Base-by-base conservation (phyloP, 53 echinoderm and acorn worm genomes). In the Stichopus horrens region DNA sequence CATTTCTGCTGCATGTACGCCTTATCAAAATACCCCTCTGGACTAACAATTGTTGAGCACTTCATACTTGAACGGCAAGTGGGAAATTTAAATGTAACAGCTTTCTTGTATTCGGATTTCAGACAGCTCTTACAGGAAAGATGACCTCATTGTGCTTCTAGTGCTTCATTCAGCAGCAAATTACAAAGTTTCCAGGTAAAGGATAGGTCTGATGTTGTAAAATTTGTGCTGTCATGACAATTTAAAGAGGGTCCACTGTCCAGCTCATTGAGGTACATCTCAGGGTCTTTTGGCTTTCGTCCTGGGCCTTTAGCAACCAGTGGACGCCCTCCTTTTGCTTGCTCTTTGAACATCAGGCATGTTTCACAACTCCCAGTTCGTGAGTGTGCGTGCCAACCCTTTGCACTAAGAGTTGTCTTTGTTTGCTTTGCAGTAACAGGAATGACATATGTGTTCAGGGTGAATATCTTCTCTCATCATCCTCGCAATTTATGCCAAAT, bases 281-380 rank as follows among this genome's bases (percentile, higher is more conserved):
- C 58, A 58, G 76, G 19, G 37, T 76, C 76, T 4, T 76, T 76
- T 76, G 52, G 23, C 4, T 76, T 76, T 76, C 76, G 76, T 22
- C 76, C 76, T 20, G 23, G 76, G 37, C 23, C 23, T 76, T 76
- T 76, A 6, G 23, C 76, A 20, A 11, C 51, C 7, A 37, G 19
- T 23, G 76, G 76, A 76, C 76, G 76, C 23, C 76, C 76, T 76
- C 76, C 76, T 37, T 76, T 76, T 37, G 76, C 6, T 76, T 76
- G 76, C 0, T 37, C 20, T 52, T 23, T 7, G 8, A 76, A 76
- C 8, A 22, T 76, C 19, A 4, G 4, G 23, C 76, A 76, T 76
- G 76, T 76, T 37, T 76, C 76, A 5, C 76, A 76, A 1, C 76
- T 76, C 4, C 76, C 76, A 76, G 76, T 76, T 23, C 76, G 52